A percentile compares a stretch with the other conserved stretches of the same genome.
Evolutionary conservation across 1,140 invertebrate species (phyloP).

Genomic region (Fragariocoptes setiger): DNA sequence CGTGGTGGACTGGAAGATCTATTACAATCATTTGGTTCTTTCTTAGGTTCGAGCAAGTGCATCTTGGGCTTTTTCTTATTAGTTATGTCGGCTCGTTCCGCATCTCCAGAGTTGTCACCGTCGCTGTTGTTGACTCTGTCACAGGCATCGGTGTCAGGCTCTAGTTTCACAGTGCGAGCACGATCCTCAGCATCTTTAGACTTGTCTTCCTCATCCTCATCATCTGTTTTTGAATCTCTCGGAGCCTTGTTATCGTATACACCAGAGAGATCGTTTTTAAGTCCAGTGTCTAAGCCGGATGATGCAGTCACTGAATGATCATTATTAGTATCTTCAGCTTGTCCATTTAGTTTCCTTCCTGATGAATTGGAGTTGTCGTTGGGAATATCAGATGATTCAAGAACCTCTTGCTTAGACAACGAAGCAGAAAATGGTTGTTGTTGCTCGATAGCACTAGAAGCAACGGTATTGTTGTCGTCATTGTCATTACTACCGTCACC

Average conservation of each 20-base stretch:
- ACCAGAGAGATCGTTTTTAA: not conserved
- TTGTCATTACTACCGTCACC: not conserved
- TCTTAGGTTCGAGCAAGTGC: too few species aligned
- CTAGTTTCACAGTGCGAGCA: not conserved
- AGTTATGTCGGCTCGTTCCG: not conserved
- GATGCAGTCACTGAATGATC: too few species aligned
- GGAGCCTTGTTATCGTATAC: not conserved
- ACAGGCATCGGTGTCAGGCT: not conserved
- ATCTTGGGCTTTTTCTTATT: not conserved
- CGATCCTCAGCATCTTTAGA: not conserved
- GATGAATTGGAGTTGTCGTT: too few species aligned
- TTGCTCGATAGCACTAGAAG: not conserved
- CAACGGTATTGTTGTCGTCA: not conserved
- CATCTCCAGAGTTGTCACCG: not conserved
- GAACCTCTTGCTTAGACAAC: too few species aligned
- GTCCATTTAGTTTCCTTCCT: too few species aligned
- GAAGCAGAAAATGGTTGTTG: too few species aligned
- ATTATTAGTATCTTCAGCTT: too few species aligned
- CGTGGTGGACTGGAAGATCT: too few species aligned
- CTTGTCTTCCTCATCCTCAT: too few species aligned
- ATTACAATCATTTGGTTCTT: too few species aligned
- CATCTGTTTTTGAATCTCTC: not conserved
- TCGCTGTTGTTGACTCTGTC: not conserved
- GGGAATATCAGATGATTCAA: too few species aligned
- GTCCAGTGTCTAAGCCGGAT: too few species aligned